These are phyloP conservation scores for Phoebastria nigripes DNA, from an alignment of 2,797 vertebrate genomes.

Conservation along the genomic window DNA sequence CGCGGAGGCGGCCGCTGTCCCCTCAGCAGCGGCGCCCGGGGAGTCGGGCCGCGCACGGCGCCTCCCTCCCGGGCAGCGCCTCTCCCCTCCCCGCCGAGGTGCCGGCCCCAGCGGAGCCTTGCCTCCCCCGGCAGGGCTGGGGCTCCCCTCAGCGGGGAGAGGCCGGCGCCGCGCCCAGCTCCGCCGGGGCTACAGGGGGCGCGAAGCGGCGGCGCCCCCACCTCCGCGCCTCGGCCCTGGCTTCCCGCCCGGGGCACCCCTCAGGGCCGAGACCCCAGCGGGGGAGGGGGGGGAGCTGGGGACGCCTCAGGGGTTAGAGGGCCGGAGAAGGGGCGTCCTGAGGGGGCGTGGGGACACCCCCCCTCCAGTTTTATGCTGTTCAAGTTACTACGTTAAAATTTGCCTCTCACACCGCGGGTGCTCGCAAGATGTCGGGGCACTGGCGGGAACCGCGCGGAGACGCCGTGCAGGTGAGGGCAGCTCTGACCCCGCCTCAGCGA, in stretches of 20 bases:
- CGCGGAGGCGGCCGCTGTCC: too few species aligned
- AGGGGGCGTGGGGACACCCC: accelerated
- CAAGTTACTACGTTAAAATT: accelerated
- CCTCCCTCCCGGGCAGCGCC: slow-evolving; percentile 21
- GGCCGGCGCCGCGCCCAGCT: neutral
- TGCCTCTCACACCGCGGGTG: too few species aligned
- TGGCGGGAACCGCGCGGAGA: accelerated
- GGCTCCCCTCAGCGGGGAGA: slow-evolving; percentile 52
- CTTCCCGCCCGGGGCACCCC: neutral
- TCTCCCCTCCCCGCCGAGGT: neutral
- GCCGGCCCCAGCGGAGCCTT: neutral
- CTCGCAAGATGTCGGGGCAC: neutral
- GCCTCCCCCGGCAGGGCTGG: slow-evolving; percentile 6
- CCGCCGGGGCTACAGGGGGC: neutral
- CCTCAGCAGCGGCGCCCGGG: too few species aligned
- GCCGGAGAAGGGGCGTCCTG: neutral
- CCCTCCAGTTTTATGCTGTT: too few species aligned
- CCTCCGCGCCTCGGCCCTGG: neutral
- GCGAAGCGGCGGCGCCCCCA: neutral
- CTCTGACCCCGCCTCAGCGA: neutral
- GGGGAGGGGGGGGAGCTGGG: too few species aligned
- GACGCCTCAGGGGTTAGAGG: accelerated
- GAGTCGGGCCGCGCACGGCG: too few species aligned
- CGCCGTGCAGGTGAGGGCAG: neutral
- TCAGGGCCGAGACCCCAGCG: too few species aligned